These are phyloP conservation scores for Ctenoplectra terminalis DNA, from an alignment of 1,140 invertebrate species.

Conservation along the genomic window DNA sequence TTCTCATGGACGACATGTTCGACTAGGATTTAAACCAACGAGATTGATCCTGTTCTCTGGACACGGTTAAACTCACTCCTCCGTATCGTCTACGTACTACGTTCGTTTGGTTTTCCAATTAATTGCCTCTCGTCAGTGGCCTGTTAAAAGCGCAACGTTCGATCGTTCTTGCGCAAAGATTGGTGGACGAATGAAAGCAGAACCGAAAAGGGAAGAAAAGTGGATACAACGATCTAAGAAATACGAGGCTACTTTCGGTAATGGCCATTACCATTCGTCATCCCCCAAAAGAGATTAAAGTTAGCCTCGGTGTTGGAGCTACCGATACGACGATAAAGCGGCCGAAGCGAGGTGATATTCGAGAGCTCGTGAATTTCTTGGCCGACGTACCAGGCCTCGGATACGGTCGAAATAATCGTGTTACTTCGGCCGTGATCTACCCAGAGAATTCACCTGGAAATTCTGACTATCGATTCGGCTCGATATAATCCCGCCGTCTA, in stretches of 20 bases:
- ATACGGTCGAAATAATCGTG: conserved; percentile 46
- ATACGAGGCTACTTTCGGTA: conserved; percentile 26
- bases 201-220: too few relatives aligned
- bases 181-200: too few relatives aligned
- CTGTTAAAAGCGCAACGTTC: neutral
- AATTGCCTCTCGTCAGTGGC: neutral
- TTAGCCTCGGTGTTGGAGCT: neutral
- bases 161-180: conserved; percentile 2
- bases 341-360: neutral
- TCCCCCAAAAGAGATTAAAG: conserved; percentile 29
- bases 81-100: neutral
- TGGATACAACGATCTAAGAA: conserved; percentile 16
- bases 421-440: conserved; percentile 26
- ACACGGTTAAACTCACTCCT: conserved; percentile 21
- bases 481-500: conserved; percentile 16
- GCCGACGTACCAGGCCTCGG: neutral
- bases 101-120: conserved; percentile 44
- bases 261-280: conserved; percentile 41
- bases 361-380: conserved; percentile 39
- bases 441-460: conserved; percentile 31
- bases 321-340: conserved; percentile 28
- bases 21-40: conserved; percentile 41
- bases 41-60: conserved; percentile 8
- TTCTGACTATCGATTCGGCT: conserved; percentile 13
- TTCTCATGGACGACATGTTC: conserved; percentile 40